phyloP scores from a whole-genome alignment of 1,140 invertebrate genomes.

The Charaxes varanes region DNA sequence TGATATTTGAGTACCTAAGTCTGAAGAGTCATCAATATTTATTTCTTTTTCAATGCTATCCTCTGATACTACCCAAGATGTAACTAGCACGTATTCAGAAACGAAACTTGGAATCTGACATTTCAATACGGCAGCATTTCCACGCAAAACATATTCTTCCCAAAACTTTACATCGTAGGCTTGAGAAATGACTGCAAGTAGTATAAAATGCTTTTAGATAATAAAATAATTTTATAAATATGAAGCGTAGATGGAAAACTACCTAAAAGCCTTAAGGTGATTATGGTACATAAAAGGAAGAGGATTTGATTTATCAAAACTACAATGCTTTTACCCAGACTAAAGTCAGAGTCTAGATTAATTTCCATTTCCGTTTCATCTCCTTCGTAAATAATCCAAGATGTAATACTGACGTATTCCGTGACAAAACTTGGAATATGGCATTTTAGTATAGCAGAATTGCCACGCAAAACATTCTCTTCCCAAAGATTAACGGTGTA shows the following conservation, averaged over 20 bases:
- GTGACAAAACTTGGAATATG: slow-evolving; percentile 93
- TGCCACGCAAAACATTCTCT: slow-evolving; percentile 90
- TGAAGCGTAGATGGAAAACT: neutral
- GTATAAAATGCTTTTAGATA: neutral
- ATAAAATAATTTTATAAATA: neutral
- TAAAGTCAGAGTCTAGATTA: slow-evolving; percentile 51
- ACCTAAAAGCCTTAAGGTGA: too few relatives aligned
- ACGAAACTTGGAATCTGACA: slow-evolving; percentile 92
- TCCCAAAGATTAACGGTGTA: slow-evolving; percentile 93
- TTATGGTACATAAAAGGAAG: neutral
- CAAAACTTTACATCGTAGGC: slow-evolving; percentile 90
- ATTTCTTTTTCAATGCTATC: slow-evolving; percentile 68
- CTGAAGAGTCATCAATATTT: slow-evolving; percentile 41
- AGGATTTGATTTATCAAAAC: slow-evolving; percentile 3
- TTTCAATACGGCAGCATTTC: slow-evolving; percentile 90
- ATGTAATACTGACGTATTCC: slow-evolving; percentile 87
- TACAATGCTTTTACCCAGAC: slow-evolving; percentile 44
- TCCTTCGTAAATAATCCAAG: slow-evolving; percentile 87
- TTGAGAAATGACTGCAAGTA: slow-evolving; percentile 86
- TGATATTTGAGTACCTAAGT: slow-evolving; percentile 39
- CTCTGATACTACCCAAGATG: slow-evolving; percentile 82
- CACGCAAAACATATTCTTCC: slow-evolving; percentile 90
- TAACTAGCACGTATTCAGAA: slow-evolving; percentile 86
- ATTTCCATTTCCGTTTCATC: slow-evolving; percentile 52
- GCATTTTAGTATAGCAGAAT: slow-evolving; percentile 92